Evolutionary conservation across 2,888 invertebrate genomes (phyloP), one percentile per base, ranked within the genome.

Genomic region (Tetheella fluctuosa): DNA sequence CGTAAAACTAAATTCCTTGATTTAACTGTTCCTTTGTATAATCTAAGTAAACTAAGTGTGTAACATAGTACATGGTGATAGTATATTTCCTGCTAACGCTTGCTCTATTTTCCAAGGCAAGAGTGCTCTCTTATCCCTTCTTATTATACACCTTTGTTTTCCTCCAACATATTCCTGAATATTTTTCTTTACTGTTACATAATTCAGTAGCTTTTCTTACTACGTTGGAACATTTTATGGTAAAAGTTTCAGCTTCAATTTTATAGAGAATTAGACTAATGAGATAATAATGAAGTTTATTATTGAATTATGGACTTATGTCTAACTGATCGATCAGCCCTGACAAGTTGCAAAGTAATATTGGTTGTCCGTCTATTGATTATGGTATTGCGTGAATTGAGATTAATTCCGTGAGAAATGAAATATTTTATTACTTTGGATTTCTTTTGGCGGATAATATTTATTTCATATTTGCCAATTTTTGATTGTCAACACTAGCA

Each of bases 101-200:
- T 62, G 59, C 56, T 63, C 59, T 71, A 70, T 77, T 73, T 68
- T 58, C 64, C 61, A 52, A 64, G 62, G 60, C 68, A 73, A 74
- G 74, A 71, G 61, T 65, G 62, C 52, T 67, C 63, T 67, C 59
- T 63, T 61, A 62, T 64, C 53, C 62, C 63, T 66, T 64, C 64
- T 66, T 67, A 74, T 72, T 68, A 62, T 59, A 61, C 61, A 63
- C 74, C 70, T 73, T 73, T 74, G 73, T 74, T 77, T 75, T 68
- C 67, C 67, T 58, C 65, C 62, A 70, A 71, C 73, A 69, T 75
- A 70, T 71, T 72, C 69, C 70, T 71, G 67, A 77, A 73, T 79
- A 74, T 74, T 70, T 77, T 74, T 69, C 71, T 63, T 68, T 63
- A 61, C 74, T 71, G 69, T 76, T 79, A 79, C 76, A 78, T 80